Conservation (phyloP, 2,797 vertebrate species). For the Paguma larvata region DNA sequence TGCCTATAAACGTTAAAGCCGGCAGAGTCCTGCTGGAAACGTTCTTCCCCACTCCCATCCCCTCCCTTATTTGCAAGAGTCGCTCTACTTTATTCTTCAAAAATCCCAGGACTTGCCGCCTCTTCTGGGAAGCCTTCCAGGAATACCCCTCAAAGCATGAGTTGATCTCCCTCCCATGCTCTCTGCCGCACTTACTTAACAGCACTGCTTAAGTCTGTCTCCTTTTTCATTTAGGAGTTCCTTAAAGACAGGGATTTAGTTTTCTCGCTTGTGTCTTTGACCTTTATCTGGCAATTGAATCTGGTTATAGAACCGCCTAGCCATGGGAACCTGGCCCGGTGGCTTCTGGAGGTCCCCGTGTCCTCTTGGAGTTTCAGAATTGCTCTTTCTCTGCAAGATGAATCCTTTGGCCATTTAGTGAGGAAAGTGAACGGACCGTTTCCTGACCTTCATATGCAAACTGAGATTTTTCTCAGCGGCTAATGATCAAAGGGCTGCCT, state of each 20-base stretch:
- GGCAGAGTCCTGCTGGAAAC: background rate
- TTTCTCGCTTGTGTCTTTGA: background rate
- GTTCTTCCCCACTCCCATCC: background rate
- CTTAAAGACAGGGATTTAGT: background rate
- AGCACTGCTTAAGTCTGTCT: background rate
- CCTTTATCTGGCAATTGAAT: background rate
- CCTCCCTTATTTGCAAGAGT: background rate
- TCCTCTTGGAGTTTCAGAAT: background rate
- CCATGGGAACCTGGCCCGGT: background rate
- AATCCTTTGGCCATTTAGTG: constrained; percentile 38
- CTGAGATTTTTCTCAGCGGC: constrained; percentile 70
- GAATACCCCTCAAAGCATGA: background rate
- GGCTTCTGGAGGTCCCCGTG: background rate
- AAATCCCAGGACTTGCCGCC: background rate
- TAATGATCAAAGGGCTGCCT: constrained; percentile 77
- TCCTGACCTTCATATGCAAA: constrained; percentile 82
- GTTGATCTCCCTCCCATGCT: background rate
- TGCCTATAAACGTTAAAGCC: background rate
- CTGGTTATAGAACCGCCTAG: background rate
- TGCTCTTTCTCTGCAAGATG: background rate
- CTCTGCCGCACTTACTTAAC: background rate
- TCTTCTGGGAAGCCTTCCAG: background rate
- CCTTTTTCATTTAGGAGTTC: background rate
- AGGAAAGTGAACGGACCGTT: constrained; percentile 75
- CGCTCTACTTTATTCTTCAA: background rate